Evolutionary conservation across 2,888 invertebrate genomes (phyloP).

Genomic region (Thera britannica): DNA sequence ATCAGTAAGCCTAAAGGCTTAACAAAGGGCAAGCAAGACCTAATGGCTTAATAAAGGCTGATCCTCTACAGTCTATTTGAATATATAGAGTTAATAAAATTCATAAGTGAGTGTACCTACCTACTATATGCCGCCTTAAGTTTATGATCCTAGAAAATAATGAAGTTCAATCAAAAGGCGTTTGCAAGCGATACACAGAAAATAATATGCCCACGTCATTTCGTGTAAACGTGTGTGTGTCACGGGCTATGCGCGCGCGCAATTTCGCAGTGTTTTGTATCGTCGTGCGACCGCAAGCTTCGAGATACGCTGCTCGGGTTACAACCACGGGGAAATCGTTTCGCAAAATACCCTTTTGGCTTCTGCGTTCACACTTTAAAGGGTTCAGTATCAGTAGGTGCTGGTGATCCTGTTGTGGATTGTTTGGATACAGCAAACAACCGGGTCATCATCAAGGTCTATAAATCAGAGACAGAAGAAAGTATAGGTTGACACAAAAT

Average conservation of each 20-base stretch:
- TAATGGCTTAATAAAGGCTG: too few species aligned
- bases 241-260: slow-evolving; percentile 59
- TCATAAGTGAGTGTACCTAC: too few species aligned
- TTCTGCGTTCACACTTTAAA: slow-evolving; percentile 34
- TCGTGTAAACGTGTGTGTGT: slow-evolving; percentile 46
- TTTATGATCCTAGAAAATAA: neutral
- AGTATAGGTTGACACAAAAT: too few species aligned
- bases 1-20: too few species aligned
- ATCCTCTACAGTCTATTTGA: too few species aligned
- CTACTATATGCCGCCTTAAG: too few species aligned
- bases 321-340: slow-evolving; percentile 65
- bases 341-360: slow-evolving; percentile 49
- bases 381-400: slow-evolving; percentile 29
- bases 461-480: too few species aligned
- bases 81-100: too few species aligned
- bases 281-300: slow-evolving; percentile 66
- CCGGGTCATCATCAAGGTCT: too few species aligned
- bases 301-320: slow-evolving; percentile 57
- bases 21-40: too few species aligned
- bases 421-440: neutral
- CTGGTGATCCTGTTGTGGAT: neutral
- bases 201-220: slow-evolving; percentile 25
- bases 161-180: neutral
- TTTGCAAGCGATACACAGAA: slow-evolving; percentile 24
- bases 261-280: slow-evolving; percentile 67